Evolutionary conservation across 2,888 invertebrate genomes (phyloP).

Genomic region (Crocallis elinguaria): DNA sequence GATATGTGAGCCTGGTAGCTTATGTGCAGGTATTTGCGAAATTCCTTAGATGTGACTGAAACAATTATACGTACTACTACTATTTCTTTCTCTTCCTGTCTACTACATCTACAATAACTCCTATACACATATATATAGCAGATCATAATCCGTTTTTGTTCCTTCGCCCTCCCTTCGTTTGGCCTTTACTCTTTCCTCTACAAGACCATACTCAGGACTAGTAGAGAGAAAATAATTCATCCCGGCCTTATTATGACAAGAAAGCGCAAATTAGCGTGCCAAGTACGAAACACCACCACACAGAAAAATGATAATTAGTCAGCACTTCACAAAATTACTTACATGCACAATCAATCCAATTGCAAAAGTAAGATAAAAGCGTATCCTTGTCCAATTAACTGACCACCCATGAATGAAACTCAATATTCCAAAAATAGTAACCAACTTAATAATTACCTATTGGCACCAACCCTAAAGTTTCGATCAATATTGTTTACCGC

Average conservation of each 20-base stretch:
- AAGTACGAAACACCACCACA: background rate
- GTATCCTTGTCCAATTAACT: background rate
- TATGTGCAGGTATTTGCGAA: background rate
- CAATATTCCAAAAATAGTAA: conserved; percentile 6
- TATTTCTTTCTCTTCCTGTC: too few relatives aligned
- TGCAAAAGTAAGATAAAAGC: background rate
- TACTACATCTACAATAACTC: too few relatives aligned
- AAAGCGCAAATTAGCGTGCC: too few relatives aligned
- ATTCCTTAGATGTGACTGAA: background rate
- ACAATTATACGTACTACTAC: background rate
- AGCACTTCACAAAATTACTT: background rate
- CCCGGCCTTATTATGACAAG: too few relatives aligned
- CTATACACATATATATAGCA: too few relatives aligned
- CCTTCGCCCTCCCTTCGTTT: too few relatives aligned
- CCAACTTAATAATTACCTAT: conserved; percentile 1
- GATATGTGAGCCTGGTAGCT: conserved; percentile 21
- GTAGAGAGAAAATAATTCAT: too few relatives aligned
- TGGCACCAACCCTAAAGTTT: conserved; percentile 1
- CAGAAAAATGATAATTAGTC: background rate
- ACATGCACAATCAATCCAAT: background rate
- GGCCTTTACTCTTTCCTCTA: too few relatives aligned
- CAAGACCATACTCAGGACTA: too few relatives aligned
- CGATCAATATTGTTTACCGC: conserved; percentile 25
- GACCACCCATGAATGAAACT: background rate
- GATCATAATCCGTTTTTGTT: too few relatives aligned